A percentile compares a stretch with the other conserved stretches of the same genome.
Conservation (phyloP, 2,113 vertebrate species). For the Dryoscopus gambensis region DNA sequence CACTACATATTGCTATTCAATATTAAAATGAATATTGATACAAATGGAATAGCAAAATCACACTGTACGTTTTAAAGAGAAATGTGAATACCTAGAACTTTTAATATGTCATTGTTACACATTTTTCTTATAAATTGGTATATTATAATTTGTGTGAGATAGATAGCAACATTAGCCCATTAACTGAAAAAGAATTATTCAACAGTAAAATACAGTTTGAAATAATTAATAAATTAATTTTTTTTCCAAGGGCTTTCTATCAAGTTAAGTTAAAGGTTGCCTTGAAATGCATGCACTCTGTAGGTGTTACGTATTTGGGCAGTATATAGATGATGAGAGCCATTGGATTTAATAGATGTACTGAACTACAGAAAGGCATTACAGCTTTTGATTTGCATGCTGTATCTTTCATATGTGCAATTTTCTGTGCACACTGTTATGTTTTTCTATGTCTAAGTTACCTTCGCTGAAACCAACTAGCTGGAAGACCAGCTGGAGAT, state of each 20-base stretch:
- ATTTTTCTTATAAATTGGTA: background rate
- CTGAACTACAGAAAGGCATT: background rate
- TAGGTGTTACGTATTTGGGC: background rate
- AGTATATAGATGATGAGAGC: background rate
- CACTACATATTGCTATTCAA: background rate
- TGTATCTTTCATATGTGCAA: background rate
- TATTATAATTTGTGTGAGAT: background rate
- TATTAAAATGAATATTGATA: background rate
- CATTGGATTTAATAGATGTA: background rate
- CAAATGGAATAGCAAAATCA: background rate
- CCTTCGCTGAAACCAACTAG: background rate
- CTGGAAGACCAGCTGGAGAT: constrained; percentile 28
- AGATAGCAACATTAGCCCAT: background rate
- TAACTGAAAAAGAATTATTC: background rate
- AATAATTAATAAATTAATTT: background rate
- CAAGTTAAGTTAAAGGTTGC: background rate
- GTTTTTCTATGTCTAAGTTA: background rate
- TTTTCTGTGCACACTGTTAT: background rate
- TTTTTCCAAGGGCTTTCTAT: background rate
- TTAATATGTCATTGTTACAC: background rate
- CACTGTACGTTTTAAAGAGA: background rate
- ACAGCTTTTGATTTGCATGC: background rate
- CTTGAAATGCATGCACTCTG: background rate
- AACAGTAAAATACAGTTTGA: background rate
- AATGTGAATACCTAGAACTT: background rate